These are phyloP conservation scores for Phoenicopterus ruber DNA, from an alignment of 2,113 vertebrate genomes.

Conservation along the genomic window DNA sequence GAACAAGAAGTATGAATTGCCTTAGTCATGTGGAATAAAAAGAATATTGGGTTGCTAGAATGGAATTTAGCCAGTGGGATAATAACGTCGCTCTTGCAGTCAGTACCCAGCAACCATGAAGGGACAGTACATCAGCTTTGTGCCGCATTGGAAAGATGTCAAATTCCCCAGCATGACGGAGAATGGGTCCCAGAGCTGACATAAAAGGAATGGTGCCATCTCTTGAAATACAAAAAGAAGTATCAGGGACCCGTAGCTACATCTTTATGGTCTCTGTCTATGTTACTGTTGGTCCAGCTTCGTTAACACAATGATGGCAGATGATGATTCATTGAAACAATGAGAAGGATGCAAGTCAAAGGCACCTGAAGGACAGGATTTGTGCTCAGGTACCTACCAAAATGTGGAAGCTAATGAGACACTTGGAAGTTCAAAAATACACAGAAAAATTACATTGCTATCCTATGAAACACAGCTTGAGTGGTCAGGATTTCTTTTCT, in stretches of 20 bases:
- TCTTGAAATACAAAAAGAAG: not conserved
- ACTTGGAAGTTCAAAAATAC: not conserved
- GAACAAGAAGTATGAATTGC: slow-evolving; percentile 9
- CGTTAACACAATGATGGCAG: not conserved
- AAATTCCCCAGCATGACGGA: not conserved
- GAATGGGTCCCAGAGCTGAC: not conserved
- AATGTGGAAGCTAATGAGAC: not conserved
- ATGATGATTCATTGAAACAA: not conserved
- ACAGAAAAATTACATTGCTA: not conserved
- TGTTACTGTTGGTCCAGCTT: not conserved
- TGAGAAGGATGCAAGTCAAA: not conserved
- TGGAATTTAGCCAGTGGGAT: slow-evolving; percentile 1
- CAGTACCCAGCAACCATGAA: not conserved
- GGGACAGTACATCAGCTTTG: not conserved
- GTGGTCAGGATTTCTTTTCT: not conserved
- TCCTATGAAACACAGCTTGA: not conserved
- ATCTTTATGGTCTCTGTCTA: not conserved
- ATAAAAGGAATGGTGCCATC: not conserved
- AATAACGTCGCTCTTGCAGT: not conserved
- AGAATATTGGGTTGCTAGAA: not conserved
- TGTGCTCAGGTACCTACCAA: not conserved
- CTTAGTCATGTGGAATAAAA: slow-evolving; percentile 15
- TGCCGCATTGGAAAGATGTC: not conserved
- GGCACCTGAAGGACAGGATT: not conserved
- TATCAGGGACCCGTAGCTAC: not conserved